Evolutionary conservation across 2,888 invertebrate genomes (phyloP), one percentile per base, ranked within the genome.

Genomic region (Noctua fimbriata): DNA sequence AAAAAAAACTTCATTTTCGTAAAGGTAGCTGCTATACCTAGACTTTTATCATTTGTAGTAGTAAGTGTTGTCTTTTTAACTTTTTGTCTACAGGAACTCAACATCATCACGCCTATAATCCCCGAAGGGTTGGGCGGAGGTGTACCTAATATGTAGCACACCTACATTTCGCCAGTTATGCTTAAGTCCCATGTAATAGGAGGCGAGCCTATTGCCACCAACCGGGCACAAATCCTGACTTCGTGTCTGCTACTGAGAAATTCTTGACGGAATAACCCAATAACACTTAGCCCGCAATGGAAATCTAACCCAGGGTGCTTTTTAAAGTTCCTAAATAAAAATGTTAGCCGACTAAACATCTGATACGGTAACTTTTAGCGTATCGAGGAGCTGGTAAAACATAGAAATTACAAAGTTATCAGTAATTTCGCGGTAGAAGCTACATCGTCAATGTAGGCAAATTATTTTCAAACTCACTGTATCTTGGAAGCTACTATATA

Each of bases 381-480:
- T 21, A 52, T 52, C 21, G 52, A 52, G 52, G 7, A 18, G 49
- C 18, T 49, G 47, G 16, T 49, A 18, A 49, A 16, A n/a, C 1
- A 6, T 3, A 32, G 18, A n/a, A 65, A 55, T 28, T 28, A 4
- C 2, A 47, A 36, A 16, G 32, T 52, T 55, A 24, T 55, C 1
- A 14, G 21, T 16, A 28, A n/a, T 55, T 81, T 71, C 5, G 21
- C n/a, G n/a, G 7, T 2, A 28, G 21, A n/a, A 28, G 58, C 9
- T 36, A 69, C n/a, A 2, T 55, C 65, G 32, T 82, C 47, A 36
- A 71, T 28, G 14, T 71, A 32, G 7, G 18, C 18, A 69, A 69
- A 69, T 73, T 55, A 63, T 32, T 36, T 52, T 58, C 14, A 58
- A 36, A 58, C 58, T 24, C 1, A 47, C 7, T 41, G 36, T 36